Base-by-base conservation (phyloP, 2,888 invertebrate genomes). In the Glaucopsyche alexis region DNA sequence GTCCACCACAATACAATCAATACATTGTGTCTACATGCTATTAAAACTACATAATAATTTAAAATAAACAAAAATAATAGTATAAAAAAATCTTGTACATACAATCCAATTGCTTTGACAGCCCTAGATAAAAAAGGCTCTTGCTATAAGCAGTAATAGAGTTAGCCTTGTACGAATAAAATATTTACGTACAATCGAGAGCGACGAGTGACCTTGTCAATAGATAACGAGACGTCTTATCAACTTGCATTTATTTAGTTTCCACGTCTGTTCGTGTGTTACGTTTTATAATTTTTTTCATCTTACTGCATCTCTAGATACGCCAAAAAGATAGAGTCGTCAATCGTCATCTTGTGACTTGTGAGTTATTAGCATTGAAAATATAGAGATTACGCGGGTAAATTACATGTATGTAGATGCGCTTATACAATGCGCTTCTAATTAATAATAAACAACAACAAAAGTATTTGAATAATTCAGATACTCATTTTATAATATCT, bases 141-240 rank as follows among this genome's bases (percentile, higher is more conserved):
- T 75, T 66, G 74, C 76, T 78, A 74, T 75, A 77, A 76, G 76
- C 72, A 74, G 74, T 75, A 73, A 66, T 72, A 73, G 73, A 74
- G 73, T 75, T 77, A 77, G 74, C 81, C 79, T 82, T 81, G 78
- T 78, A 76, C 77, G 78, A 76, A 77, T 76, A 78, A 80, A 80
- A 79, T 76, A 73, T 78, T 76, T 74, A 79, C 75, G 75, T 77
- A 76, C 77, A 76, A 78, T 75, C 76, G 76, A 79, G 76, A 82
- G 76, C 77, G 74, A 74, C 77, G 77, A 78, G 76, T 80, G 81
- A 83, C 89, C 88, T 88, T 87, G 86, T 83, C 82, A 81, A 77
- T 80, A 78, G 82, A 84, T 81, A 84, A 83, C 84, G 82, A 81
- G 81, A 84, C 84, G 83, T 83, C 83, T 80, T 78, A 80, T 78